phyloP scores from a whole-genome alignment of 2,797 vertebrate species.

The Anableps anableps region DNA sequence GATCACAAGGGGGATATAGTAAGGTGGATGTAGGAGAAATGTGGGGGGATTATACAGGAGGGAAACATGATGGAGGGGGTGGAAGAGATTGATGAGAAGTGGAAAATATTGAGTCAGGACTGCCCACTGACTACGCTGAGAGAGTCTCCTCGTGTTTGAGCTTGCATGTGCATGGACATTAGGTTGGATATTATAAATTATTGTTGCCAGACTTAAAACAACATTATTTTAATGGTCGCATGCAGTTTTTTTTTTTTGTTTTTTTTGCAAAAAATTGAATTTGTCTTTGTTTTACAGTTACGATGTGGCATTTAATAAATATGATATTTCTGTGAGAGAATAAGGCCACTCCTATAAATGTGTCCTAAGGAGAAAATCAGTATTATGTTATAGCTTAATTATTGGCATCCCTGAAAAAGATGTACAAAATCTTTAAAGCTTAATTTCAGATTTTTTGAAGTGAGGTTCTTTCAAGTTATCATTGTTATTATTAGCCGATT shows the following conservation, averaged over 20 bases:
- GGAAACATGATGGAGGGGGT: slow-evolving; percentile 49
- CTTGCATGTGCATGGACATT: slow-evolving; percentile 2
- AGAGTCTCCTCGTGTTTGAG: slow-evolving; percentile 34
- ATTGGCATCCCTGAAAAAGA: background rate
- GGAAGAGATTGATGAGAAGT: slow-evolving; percentile 62
- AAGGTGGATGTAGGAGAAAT: slow-evolving; percentile 38
- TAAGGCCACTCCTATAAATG: too few relatives aligned
- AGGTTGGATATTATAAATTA: slow-evolving; percentile 1
- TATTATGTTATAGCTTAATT: background rate
- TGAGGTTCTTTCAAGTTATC: background rate
- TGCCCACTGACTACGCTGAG: slow-evolving; percentile 60
- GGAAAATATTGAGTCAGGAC: slow-evolving; percentile 62
- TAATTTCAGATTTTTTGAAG: background rate
- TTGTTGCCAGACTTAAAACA: slow-evolving; percentile 19
- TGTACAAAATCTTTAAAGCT: background rate
- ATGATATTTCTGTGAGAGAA: background rate
- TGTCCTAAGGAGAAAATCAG: background rate
- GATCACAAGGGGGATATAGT: slow-evolving; percentile 52
- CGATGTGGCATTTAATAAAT: background rate
- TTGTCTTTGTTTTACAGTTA: background rate
- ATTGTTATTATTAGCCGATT: too few relatives aligned
- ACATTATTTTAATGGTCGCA: too few relatives aligned
- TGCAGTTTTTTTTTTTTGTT: background rate
- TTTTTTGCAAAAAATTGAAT: background rate
- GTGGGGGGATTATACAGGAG: slow-evolving; percentile 45